These are phyloP conservation scores for Aphrophora alni DNA, from an alignment of 2,888 invertebrate genomes.

Conservation along the genomic window DNA sequence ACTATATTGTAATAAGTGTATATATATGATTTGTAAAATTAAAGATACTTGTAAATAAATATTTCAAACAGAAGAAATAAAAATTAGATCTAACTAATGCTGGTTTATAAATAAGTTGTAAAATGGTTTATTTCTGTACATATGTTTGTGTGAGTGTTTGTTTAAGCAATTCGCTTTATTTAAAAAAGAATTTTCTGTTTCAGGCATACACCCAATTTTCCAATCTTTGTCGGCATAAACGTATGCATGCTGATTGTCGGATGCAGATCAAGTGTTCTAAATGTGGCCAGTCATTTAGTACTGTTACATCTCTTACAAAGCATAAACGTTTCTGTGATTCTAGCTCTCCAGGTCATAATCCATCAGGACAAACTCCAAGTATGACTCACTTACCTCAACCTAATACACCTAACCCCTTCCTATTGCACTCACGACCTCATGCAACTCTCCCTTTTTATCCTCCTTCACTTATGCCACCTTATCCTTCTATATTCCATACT, in stretches of 20 bases:
- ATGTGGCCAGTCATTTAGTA: slow-evolving; percentile 92
- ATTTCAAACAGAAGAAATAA: no score
- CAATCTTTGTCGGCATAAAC: slow-evolving; percentile 98
- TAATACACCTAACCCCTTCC: slow-evolving; percentile 62
- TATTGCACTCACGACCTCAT: slow-evolving; percentile 69
- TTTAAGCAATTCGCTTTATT: not conserved
- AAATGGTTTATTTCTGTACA: no score
- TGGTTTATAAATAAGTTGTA: no score
- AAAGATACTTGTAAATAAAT: no score
- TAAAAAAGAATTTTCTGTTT: slow-evolving; percentile 43
- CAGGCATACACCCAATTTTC: slow-evolving; percentile 98
- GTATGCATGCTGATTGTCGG: slow-evolving; percentile 97
- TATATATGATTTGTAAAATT: no score
- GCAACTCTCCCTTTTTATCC: slow-evolving; percentile 55
- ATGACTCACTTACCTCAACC: slow-evolving; percentile 52
- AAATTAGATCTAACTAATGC: no score
- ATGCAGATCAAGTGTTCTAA: slow-evolving; percentile 93
- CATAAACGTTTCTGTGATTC: slow-evolving; percentile 97
- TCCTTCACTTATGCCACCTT: slow-evolving; percentile 66
- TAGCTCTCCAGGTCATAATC: slow-evolving; percentile 56
- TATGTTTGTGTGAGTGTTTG: no score
- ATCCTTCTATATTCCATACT: slow-evolving; percentile 49
- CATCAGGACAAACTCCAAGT: slow-evolving; percentile 53
- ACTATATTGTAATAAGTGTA: no score
- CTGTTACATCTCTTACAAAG: slow-evolving; percentile 90